Base-by-base conservation (phyloP, 1,140 invertebrate genomes). In the Caenorhabditis briggsae region DNA sequence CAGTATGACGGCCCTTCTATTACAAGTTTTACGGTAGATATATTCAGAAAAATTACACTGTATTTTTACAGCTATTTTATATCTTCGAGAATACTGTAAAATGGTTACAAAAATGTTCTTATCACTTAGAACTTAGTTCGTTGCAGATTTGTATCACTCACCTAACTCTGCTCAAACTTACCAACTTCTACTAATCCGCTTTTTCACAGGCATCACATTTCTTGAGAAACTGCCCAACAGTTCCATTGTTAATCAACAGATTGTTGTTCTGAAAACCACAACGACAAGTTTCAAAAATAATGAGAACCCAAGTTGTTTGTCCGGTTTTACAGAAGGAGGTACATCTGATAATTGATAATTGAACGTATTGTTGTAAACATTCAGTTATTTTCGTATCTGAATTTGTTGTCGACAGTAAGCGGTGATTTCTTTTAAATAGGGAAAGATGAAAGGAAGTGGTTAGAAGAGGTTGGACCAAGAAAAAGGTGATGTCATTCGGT, bases 181-280 rank as follows among this genome's bases (percentile, higher is more conserved):
- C 70, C 70, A 78, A 78, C 33, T 50, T 53, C 12, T 78, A 18
- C 70, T 50, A 1, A 78, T 78, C 43, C 70, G 50, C 23, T 78
- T 78, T 50, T 78, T 78, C 70, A 78, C 41, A 1, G 43, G 70
- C 46, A 78, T 78, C n/a, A 78, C n/a, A 48, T 50, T 78, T 53
- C 53, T 78, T 5, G 70, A 23, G 11, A 78, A 78, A 50, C 33
- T 78, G 46, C 53, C 46, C 1, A 78, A 23, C 2, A 50, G 2
- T 50, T 50, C 70, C 46, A 50, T 61, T 61, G 59, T 61, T 9
- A 25, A 11, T 11, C 14, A 25, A n/a, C n/a, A n/a, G 7, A n/a
- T 58, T 9, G 9, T 33, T 61, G 8, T 25, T 61, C 59, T 61
- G 59, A 61, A 61, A 61, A 61, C n/a, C 12, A 58, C 59, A 25